These are phyloP conservation scores for Mustelus asterias DNA, from an alignment of 2,113 vertebrate species.

Conservation along the genomic window DNA sequence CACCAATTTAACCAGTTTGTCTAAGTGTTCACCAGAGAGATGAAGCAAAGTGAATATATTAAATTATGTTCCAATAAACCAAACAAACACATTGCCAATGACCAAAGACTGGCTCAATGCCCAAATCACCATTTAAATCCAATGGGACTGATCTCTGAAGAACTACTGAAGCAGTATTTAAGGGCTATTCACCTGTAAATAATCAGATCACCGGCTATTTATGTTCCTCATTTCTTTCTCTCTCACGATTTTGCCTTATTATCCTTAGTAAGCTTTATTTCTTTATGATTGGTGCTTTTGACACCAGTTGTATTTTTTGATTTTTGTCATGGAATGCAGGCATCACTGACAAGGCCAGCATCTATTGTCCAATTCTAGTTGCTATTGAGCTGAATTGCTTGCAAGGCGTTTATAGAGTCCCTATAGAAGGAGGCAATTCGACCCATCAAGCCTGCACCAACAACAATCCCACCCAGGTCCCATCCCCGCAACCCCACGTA, in stretches of 20 bases:
- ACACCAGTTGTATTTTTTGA: neutral
- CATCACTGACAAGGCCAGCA: too few species aligned
- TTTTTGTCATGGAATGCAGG: neutral
- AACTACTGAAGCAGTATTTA: neutral
- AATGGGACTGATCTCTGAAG: neutral
- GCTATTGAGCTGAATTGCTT: too few species aligned
- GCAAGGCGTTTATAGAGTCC: too few species aligned
- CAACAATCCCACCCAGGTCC: too few species aligned
- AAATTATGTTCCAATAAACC: neutral
- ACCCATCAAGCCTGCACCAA: too few species aligned
- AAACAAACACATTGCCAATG: neutral
- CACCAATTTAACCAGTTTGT: neutral
- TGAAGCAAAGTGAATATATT: neutral
- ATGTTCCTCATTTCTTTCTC: too few species aligned
- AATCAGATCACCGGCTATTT: neutral
- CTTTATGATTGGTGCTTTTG: neutral
- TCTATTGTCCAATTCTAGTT: too few species aligned
- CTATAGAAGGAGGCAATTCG: too few species aligned
- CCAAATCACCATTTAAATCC: neutral
- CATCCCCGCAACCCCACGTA: too few species aligned
- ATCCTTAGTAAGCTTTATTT: neutral
- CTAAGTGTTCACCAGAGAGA: neutral
- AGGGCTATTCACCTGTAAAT: neutral
- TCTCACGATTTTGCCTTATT: neutral
- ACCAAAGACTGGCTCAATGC: neutral